Evolutionary conservation across 2,797 vertebrate species (phyloP).

Genomic region (Scomberomorus guttatus): DNA sequence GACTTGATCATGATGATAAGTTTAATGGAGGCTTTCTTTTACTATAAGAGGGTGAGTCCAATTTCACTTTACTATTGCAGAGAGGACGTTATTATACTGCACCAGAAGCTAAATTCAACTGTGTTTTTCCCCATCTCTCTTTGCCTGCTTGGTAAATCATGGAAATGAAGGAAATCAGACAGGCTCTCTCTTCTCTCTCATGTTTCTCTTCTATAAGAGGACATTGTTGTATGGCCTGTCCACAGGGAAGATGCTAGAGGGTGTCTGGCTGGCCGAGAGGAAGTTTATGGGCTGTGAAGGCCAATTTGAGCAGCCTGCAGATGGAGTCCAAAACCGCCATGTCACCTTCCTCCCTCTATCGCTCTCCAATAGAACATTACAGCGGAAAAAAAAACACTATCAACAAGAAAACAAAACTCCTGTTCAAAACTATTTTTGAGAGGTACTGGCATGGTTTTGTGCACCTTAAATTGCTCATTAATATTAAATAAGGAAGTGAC

Average conservation of each 20-base stretch:
- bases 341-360: conserved; percentile 51
- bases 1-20: conserved; percentile 46
- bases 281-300: conserved; percentile 83
- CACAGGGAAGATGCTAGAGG: conserved; percentile 59
- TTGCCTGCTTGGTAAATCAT: conserved; percentile 33
- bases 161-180: conserved; percentile 42
- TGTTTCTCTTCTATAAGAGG: conserved; percentile 58
- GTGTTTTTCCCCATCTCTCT: conserved; percentile 30
- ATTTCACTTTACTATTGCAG: conserved; percentile 38
- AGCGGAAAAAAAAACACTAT: conserved; percentile 10
- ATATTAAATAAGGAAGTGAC: conserved; percentile 83
- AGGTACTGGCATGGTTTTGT: conserved; percentile 52
- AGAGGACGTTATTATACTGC: conserved; percentile 44
- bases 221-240: conserved; percentile 73
- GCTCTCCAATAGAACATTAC: conserved; percentile 39
- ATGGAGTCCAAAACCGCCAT: conserved; percentile 58
- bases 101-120: conserved; percentile 39
- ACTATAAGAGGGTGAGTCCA: conserved; percentile 21
- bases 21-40: conserved; percentile 51
- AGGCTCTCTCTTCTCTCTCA: conserved; percentile 34
- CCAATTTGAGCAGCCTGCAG: conserved; percentile 74
- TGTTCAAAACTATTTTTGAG: conserved; percentile 46
- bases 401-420: conserved; percentile 36
- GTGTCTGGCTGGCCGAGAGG: conserved; percentile 60
- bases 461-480: conserved; percentile 77